phyloP scores from a whole-genome alignment of 2,888 invertebrate species.

The Diarsia brunnea region DNA sequence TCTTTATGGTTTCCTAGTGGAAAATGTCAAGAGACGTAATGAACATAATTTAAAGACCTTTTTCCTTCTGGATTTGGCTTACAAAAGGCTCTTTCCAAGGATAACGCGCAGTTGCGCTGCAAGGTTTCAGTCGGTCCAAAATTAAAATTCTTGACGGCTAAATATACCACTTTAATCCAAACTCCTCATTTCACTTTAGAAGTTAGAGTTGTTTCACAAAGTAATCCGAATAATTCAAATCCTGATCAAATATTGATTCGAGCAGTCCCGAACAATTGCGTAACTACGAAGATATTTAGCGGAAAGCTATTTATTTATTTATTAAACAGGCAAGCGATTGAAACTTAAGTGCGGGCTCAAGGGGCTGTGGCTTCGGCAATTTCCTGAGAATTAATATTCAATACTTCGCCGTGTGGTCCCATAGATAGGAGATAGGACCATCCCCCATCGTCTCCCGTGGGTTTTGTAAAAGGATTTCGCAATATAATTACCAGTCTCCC shows the following conservation, averaged over 20 bases:
- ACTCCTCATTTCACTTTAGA: slow-evolving; percentile 6
- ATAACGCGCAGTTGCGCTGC: neutral
- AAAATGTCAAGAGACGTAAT: slow-evolving; percentile 29
- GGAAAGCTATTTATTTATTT: slow-evolving; percentile 57
- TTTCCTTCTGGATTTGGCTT: neutral
- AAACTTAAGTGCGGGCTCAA: slow-evolving; percentile 56
- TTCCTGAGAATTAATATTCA: slow-evolving; percentile 65
- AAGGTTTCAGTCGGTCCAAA: neutral
- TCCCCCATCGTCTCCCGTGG: slow-evolving; percentile 31
- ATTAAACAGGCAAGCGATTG: slow-evolving; percentile 58
- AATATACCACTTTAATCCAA: slow-evolving; percentile 11
- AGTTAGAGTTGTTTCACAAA: slow-evolving; percentile 20
- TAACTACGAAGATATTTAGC: slow-evolving; percentile 36
- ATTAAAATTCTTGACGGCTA: neutral
- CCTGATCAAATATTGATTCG: slow-evolving; percentile 54
- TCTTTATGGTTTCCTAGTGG: neutral
- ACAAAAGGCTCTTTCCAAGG: neutral
- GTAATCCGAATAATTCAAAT: slow-evolving; percentile 49
- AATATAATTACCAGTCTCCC: slow-evolving; percentile 44
- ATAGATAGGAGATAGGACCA: slow-evolving; percentile 10
- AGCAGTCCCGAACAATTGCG: slow-evolving; percentile 29
- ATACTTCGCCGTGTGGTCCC: slow-evolving; percentile 42
- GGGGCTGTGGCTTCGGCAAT: slow-evolving; percentile 56
- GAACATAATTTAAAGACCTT: neutral
- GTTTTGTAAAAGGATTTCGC: slow-evolving; percentile 42